Evolutionary conservation across 2,888 invertebrate species (phyloP).

Genomic region (Congeria kusceri): DNA sequence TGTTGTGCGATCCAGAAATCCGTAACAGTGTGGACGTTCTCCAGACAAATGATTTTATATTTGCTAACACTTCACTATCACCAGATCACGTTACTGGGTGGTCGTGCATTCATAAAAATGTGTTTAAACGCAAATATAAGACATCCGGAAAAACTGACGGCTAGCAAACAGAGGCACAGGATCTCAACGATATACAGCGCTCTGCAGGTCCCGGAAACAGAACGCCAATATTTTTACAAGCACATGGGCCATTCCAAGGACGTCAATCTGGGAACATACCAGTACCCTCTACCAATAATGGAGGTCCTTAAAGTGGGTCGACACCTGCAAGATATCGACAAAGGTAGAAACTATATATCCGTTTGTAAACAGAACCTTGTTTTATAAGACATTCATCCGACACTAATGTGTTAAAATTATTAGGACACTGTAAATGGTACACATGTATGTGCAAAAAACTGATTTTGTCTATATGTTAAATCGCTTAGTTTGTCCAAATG

Average conservation of each 20-base stretch:
- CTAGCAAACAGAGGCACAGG: conserved; percentile 39
- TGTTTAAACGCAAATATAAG: conserved; percentile 12
- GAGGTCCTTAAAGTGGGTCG: conserved; percentile 32
- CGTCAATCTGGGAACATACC: conserved; percentile 38
- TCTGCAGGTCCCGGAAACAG: conserved; percentile 28
- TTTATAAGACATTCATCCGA: not conserved
- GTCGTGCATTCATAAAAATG: conserved; percentile 16
- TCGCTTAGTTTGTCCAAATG: too few relatives aligned
- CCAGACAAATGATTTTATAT: conserved; percentile 24
- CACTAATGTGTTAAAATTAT: too few relatives aligned
- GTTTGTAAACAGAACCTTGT: too few relatives aligned
- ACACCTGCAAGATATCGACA: conserved; percentile 33
- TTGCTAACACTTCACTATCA: conserved; percentile 27
- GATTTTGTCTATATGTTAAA: too few relatives aligned
- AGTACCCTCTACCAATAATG: conserved; percentile 34
- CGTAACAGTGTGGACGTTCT: conserved; percentile 19
- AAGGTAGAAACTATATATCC: conserved; percentile 13
- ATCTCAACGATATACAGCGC: conserved; percentile 36
- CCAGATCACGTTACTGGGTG: conserved; percentile 31
- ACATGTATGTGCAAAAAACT: too few relatives aligned
- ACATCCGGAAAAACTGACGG: conserved; percentile 16
- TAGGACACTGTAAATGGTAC: too few relatives aligned
- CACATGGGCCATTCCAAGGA: conserved; percentile 51
- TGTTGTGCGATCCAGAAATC: conserved; percentile 15
- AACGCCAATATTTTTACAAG: conserved; percentile 39